Conservation (phyloP, 2,797 vertebrate genomes). For the Aeoliscus strigatus region DNA sequence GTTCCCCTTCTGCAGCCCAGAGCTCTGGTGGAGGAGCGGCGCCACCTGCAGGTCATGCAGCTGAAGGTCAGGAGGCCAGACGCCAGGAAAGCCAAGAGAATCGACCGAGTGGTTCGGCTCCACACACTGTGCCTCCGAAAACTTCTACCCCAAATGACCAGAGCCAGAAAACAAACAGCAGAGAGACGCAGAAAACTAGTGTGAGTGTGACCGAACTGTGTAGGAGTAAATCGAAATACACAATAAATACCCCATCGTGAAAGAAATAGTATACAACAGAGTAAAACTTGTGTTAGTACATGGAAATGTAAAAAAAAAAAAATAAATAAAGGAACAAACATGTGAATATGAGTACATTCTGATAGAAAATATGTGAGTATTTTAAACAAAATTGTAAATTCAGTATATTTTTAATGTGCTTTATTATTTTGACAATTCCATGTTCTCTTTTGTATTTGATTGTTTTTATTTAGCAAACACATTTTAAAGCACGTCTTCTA, state of each 20-base stretch:
- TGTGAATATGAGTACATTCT: neutral
- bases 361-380: too few species aligned
- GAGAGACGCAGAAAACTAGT: neutral
- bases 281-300: too few species aligned
- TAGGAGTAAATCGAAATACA: too few species aligned
- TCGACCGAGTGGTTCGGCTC: slow-evolving; percentile 37
- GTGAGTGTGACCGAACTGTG: too few species aligned
- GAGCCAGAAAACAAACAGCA: slow-evolving; percentile 1
- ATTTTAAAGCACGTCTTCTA: too few species aligned
- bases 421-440: too few species aligned
- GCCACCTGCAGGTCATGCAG: slow-evolving; percentile 46
- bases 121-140: slow-evolving; percentile 67
- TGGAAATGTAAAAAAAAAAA: neutral
- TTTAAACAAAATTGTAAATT: too few species aligned
- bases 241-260: neutral
- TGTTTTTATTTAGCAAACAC: too few species aligned
- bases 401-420: too few species aligned
- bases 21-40: slow-evolving; percentile 30
- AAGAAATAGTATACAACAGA: neutral
- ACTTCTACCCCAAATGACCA: slow-evolving; percentile 16
- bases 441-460: too few species aligned
- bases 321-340: neutral
- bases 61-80: slow-evolving; percentile 36
- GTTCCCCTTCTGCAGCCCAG: slow-evolving; percentile 36
- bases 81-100: slow-evolving; percentile 28